Evolutionary conservation across 2,113 vertebrate species (phyloP).

Genomic region (Sigmodon hispidus): DNA sequence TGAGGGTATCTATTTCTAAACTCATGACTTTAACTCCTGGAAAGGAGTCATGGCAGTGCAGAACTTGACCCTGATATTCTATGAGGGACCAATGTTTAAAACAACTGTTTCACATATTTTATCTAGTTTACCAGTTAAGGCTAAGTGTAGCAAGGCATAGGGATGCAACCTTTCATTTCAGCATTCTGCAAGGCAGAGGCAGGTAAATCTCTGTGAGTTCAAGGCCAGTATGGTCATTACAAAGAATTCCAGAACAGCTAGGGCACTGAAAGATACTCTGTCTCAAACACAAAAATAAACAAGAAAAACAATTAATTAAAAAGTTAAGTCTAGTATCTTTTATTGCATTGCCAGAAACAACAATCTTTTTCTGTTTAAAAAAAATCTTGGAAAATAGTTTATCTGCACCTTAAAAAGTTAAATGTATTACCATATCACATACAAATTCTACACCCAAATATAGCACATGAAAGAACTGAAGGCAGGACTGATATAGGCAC

Average conservation of each 20-base stretch:
- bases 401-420: background rate
- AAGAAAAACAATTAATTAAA: background rate
- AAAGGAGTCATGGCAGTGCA: background rate
- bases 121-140: background rate
- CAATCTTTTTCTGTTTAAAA: constrained; percentile 9
- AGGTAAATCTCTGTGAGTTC: background rate
- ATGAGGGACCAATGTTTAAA: background rate
- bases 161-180: background rate
- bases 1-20: background rate
- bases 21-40: background rate
- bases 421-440: background rate
- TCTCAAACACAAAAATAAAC: background rate
- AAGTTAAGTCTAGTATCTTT: background rate
- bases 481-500: background rate
- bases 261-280: background rate
- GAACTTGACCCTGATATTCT: background rate
- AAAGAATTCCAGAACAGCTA: background rate
- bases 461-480: background rate
- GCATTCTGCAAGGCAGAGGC: background rate
- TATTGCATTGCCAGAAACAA: background rate
- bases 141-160: background rate
- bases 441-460: background rate
- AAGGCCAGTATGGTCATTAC: background rate
- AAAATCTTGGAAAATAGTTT: constrained; percentile 8
- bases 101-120: background rate